Evolutionary conservation across 2,113 vertebrate genomes (phyloP), one percentile per base, ranked within the genome.

Genomic region (Microtus montanus): DNA sequence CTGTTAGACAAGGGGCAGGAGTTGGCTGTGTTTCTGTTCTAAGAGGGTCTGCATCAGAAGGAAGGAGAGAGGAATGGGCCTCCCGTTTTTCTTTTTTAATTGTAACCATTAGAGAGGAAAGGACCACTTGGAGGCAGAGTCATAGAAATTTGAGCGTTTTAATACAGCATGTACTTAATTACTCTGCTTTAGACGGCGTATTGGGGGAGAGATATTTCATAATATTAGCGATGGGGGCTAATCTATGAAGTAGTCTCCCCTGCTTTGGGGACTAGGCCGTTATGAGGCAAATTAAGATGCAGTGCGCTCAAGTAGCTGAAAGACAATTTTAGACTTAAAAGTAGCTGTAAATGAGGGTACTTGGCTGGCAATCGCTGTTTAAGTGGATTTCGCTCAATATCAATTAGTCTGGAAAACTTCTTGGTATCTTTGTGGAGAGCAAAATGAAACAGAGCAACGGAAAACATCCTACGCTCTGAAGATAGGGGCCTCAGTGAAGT

Each of bases 251-350:
- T 66, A 4, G 5, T 97, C 92, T 97, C 84, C 90, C 96, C 80
- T 71, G 94, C 84, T 28, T 97, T 96, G 96, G 95, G 96, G 98
- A 98, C 97, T 97, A 97, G 96, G 82, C 90, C 78, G 24, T 98
- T 98, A 92, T 84, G 92, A 96, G 91, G 96, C 96, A 96, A 98
- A 97, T 98, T 98, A 97, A 94, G 98, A 97, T 82, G 94, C 96
- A 97, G 74, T 94, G 95, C 88, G 49, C 96, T 98, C 80, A 97
- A 96, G 97, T 96, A 97, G 98, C 97, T 97, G 93, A 98, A 98
- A 96, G 96, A 96, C 97, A 97, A 98, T 98, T 98, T 97, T 92
- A 95, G 94, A 97, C 97, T 98, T 98, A 98, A 96, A 98, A 98
- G 97, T 97, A 98, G 97, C 87, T 98, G 96, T 98, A 97, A 98